Percentiles rank a stretch among this genome's conserved stretches.
phyloP scores from a whole-genome alignment of 2,888 invertebrate genomes.

The Pollenia amentaria region DNA sequence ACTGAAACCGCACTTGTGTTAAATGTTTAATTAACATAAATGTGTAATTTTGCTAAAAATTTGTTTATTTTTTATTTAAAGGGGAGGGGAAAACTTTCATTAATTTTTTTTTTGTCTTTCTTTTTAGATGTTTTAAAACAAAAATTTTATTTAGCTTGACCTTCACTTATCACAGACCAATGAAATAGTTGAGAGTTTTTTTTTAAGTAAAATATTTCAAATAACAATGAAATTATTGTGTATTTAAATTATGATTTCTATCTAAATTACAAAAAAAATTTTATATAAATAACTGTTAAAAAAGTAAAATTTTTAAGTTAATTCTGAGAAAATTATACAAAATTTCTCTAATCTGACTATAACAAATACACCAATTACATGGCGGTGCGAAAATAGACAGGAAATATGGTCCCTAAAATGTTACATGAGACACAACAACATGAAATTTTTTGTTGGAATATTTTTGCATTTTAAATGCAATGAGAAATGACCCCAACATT shows the following conservation, averaged over 20 bases:
- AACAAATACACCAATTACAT: too few relatives aligned
- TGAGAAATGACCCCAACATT: too few relatives aligned
- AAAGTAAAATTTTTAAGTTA: constrained; percentile 52
- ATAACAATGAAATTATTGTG: background rate
- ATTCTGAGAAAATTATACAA: too few relatives aligned
- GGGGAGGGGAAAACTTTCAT: constrained; percentile 12
- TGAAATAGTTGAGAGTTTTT: constrained; percentile 66
- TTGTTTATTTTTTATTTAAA: constrained; percentile 68
- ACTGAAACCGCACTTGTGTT: constrained; percentile 72
- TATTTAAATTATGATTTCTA: constrained; percentile 18
- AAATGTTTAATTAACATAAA: constrained; percentile 64
- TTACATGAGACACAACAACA: too few relatives aligned
- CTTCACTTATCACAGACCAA: constrained; percentile 84
- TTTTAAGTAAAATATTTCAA: constrained; percentile 43
- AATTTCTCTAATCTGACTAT: too few relatives aligned
- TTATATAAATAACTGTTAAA: background rate
- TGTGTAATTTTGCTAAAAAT: constrained; percentile 63
- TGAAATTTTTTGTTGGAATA: too few relatives aligned
- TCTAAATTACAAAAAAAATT: constrained; percentile 1
- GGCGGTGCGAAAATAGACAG: too few relatives aligned
- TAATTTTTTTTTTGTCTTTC: constrained; percentile 70
- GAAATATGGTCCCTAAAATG: too few relatives aligned
- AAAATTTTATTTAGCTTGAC: constrained; percentile 76
- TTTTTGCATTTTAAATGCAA: too few relatives aligned
- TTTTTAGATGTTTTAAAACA: constrained; percentile 71